Evolutionary conservation across 1,140 invertebrate species (phyloP), one percentile per base, ranked within the genome.

Genomic region (Mylabris phalerata): DNA sequence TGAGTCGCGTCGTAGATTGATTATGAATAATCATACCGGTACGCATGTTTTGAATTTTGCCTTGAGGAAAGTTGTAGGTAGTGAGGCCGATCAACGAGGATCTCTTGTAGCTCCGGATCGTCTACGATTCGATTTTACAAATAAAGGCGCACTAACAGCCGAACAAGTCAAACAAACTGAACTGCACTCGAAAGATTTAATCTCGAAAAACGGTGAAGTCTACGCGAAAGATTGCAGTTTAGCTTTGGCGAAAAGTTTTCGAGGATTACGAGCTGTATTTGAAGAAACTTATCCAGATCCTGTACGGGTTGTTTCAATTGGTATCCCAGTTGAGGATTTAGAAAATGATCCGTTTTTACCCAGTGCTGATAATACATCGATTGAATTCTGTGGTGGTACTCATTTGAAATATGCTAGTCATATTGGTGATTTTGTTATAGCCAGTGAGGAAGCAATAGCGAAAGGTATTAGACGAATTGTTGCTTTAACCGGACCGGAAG

Each of bases 341-440:
- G 86, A 96, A 70, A 79, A 80, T 47, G 86, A 98, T 79, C 96
- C 96, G 1, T 81, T 87, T 40, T 82, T 86, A 25, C 79, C 84
- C 10, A 82, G 79, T 44, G 95, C 88, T 4, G 80, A 82, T 46
- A 75, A 86, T 48, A 98, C 95, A 1, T 98, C 96, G 24, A 90
- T 99, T n/a, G 98, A 99, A 79, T 99, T 99, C 78, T 99, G 98
- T 79, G 98, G 98, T 60, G 98, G 98, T 69, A 99, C 97, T 4
- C 96, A 99, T 83, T 81, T 98, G 45, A 82, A 87, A 63, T 86
- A 86, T 65, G 87, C 92, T 26, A 87, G 89, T 0, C 93, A 99
- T 71, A 90, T 98, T 71, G 93, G 92, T 48, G 86, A 94, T 66
- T 95, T 99, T 79, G 88, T 98, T 0, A 98, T 99, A 69, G 83